These are phyloP conservation scores for Cyprinella venusta DNA, from an alignment of 2,797 vertebrate species.

Conservation along the genomic window DNA sequence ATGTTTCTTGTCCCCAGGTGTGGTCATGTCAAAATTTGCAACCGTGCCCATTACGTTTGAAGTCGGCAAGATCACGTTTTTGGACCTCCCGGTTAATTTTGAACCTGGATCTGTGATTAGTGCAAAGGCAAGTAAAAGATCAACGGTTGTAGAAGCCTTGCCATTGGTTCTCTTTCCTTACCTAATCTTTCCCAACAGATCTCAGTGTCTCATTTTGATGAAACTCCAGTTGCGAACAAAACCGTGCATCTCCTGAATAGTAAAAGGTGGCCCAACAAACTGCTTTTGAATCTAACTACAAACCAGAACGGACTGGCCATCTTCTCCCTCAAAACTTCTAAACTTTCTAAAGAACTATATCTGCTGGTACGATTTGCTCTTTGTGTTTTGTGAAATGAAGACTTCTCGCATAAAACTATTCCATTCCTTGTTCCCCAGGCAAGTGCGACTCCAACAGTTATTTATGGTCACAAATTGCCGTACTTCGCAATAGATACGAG, in stretches of 20 bases:
- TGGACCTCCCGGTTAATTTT: constrained; percentile 37
- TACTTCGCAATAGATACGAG: not conserved
- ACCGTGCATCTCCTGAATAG: constrained; percentile 62
- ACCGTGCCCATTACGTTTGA: not conserved
- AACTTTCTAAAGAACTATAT: constrained; percentile 1
- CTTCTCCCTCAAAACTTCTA: constrained; percentile 63
- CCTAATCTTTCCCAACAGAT: constrained; percentile 35
- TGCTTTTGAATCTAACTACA: constrained; percentile 68
- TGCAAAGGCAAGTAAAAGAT: constrained; percentile 32
- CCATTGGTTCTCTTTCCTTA: not conserved
- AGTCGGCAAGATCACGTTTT: constrained; percentile 36
- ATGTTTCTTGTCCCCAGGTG: constrained; percentile 11
- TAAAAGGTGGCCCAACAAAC: not conserved
- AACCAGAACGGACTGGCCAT: constrained; percentile 61
- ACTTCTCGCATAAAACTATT: no score
- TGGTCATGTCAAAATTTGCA: constrained; percentile 2
- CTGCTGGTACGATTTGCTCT: constrained; percentile 48
- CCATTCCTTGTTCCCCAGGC: constrained; percentile 63
- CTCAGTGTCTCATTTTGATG: constrained; percentile 63
- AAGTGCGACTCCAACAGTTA: not conserved
- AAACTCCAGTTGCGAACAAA: constrained; percentile 61
- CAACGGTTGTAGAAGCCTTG: not conserved
- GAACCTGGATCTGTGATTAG: not conserved
- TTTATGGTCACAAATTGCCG: fast-evolving
- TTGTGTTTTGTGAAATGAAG: no score